Conservation (phyloP, 2,113 vertebrate species). For the Australoheros scitulus region DNA sequence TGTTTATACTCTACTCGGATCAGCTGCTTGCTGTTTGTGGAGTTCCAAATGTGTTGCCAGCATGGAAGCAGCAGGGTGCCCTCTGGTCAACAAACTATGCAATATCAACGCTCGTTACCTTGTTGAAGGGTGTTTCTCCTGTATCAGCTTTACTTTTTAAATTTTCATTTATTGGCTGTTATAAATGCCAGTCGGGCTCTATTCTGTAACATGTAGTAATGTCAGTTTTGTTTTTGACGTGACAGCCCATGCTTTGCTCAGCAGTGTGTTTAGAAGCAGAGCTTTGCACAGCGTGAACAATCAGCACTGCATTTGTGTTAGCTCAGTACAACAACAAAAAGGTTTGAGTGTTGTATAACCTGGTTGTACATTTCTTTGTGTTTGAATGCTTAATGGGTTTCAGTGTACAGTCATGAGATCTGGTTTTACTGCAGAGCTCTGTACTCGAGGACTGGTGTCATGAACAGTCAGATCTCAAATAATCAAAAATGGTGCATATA, state of each 20-base stretch:
- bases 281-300: conserved; percentile 1
- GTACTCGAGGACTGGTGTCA: background rate
- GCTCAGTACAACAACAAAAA: background rate
- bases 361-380: background rate
- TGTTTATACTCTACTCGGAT: no score
- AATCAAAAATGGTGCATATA: background rate
- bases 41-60: no score
- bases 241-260: background rate
- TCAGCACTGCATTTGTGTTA: background rate
- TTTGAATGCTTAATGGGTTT: background rate
- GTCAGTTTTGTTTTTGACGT: background rate
- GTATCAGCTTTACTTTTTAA: no score
- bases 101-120: no score
- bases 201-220: background rate
- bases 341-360: background rate
- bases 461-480: background rate
- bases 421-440: background rate
- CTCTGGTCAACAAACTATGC: no score
- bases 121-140: no score
- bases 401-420: background rate
- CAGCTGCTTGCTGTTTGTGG: no score
- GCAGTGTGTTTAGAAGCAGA: background rate
- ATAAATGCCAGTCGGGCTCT: background rate
- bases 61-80: no score
- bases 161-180: no score